Conservation (phyloP, 2,888 invertebrate genomes). For the Netelia melanura region DNA sequence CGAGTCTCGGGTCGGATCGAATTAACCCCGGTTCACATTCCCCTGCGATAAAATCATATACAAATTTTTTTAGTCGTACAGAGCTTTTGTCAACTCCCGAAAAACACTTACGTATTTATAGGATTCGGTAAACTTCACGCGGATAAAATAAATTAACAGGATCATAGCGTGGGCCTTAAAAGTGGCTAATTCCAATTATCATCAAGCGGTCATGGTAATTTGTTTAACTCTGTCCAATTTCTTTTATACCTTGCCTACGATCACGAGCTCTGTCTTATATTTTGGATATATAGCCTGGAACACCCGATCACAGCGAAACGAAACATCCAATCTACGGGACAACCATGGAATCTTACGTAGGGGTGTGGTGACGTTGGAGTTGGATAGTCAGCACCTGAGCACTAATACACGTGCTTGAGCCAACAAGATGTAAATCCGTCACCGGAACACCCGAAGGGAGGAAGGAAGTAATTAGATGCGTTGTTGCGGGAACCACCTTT, state of each 20-base stretch:
- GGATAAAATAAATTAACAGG: no score
- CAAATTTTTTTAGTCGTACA: no score
- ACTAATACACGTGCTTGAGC: conserved; percentile 79
- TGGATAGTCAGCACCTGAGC: conserved; percentile 58
- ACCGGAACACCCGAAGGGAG: conserved; percentile 77
- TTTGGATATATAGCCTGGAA: conserved; percentile 24
- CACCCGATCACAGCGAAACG: neutral
- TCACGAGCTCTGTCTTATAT: conserved; percentile 16
- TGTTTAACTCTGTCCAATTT: neutral
- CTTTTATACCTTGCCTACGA: neutral
- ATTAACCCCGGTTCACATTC: neutral
- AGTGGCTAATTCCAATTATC: no score
- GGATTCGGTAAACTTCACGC: no score
- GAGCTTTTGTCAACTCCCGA: no score
- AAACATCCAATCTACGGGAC: conserved; percentile 74
- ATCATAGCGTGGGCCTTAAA: no score
- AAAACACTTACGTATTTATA: no score
- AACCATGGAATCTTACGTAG: conserved; percentile 36
- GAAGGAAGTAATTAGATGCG: conserved; percentile 84
- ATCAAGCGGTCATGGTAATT: no score
- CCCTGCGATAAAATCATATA: no score
- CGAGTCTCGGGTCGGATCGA: neutral
- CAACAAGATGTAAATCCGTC: conserved; percentile 83
- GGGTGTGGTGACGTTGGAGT: conserved; percentile 27
- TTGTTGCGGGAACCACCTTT: conserved; percentile 82